A percentile compares a stretch with the other conserved stretches of the same genome.
These are phyloP conservation scores for Carcinoscorpius rotundicauda DNA, from an alignment of 1,140 invertebrate genomes.

Conservation along the genomic window DNA sequence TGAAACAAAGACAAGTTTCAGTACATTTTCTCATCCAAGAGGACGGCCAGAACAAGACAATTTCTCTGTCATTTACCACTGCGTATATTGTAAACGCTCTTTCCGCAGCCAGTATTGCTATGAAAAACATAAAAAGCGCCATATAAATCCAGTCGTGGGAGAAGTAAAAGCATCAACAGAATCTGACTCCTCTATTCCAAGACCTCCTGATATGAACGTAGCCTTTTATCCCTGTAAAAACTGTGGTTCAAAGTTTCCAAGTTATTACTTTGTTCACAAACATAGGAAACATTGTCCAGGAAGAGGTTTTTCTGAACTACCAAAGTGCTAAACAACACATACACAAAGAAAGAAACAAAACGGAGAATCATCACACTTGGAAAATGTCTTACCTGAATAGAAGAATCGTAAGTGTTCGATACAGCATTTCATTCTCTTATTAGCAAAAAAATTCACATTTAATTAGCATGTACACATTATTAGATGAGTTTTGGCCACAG, in stretches of 20 bases:
- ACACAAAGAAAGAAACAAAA: no score
- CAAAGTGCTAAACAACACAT: neutral
- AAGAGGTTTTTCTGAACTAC: constrained; percentile 3
- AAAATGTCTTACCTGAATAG: no score
- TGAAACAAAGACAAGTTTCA: no score
- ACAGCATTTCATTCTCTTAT: no score
- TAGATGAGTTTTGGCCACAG: no score
- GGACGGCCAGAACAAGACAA: neutral
- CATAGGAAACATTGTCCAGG: constrained; percentile 58
- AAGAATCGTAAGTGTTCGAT: no score
- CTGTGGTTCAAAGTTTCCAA: constrained; percentile 80
- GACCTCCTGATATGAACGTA: constrained; percentile 54
- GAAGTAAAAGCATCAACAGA: constrained; percentile 21
- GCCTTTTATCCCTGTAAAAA: constrained; percentile 87
- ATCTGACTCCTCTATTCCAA: neutral
- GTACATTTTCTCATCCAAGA: no score
- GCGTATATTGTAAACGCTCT: constrained; percentile 61
- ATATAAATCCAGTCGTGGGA: constrained; percentile 41
- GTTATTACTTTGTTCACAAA: constrained; percentile 86
- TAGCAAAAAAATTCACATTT: no score
- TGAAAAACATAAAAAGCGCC: constrained; percentile 59
- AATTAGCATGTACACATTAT: no score
- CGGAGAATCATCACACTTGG: no score
- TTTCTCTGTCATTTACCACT: constrained; percentile 44
- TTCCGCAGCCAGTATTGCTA: constrained; percentile 73